phyloP scores from a whole-genome alignment of 2,888 invertebrate genomes.

The Drosophila cognata region DNA sequence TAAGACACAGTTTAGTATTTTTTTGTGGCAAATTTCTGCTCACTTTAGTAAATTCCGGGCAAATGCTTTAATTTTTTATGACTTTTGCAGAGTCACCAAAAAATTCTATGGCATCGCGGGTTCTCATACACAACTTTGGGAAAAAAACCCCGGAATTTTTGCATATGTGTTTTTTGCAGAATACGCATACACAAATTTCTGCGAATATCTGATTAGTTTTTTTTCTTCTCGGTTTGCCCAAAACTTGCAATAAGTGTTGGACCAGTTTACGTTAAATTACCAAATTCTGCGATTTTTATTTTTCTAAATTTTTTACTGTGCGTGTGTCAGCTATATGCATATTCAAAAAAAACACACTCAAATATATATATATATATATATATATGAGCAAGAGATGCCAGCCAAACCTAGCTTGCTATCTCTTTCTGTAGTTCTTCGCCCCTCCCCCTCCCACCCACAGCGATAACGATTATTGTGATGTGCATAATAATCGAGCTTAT shows the following conservation, averaged over 20 bases:
- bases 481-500: slow-evolving; percentile 77
- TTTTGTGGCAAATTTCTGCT: background rate
- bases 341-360: background rate
- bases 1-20: background rate
- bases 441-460: slow-evolving; percentile 11
- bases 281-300: background rate
- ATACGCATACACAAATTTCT: background rate
- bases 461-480: slow-evolving; percentile 82
- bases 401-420: background rate
- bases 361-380: background rate
- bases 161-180: background rate
- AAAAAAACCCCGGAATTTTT: background rate
- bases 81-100: background rate
- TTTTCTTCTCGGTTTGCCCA: background rate
- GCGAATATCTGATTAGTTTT: background rate
- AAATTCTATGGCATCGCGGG: background rate
- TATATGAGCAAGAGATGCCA: background rate
- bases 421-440: background rate
- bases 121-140: background rate
- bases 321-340: background rate
- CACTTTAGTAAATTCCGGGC: background rate
- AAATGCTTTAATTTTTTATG: background rate
- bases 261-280: background rate
- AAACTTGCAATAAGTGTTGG: background rate
- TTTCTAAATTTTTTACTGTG: background rate